Base-by-base conservation (phyloP, 1,140 invertebrate species). In the Diachasmimorpha longicaudata region DNA sequence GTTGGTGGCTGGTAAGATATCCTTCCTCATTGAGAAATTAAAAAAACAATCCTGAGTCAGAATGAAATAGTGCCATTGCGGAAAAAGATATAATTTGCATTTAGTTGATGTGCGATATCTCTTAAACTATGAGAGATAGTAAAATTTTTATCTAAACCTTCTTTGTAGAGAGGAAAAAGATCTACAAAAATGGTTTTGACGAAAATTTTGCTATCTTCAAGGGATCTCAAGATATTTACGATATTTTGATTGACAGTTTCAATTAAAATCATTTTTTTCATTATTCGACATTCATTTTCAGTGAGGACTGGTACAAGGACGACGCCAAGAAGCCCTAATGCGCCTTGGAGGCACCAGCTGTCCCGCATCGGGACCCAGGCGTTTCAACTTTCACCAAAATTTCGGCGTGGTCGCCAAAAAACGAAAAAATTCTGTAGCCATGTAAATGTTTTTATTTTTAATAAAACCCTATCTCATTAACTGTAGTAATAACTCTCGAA, bases 261-360 rank as follows among this genome's bases (percentile, higher is more conserved):
- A 31, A 31, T 31, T 31, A 3, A 3, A 31, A 31, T 14, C 13
- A 36, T 66, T 66, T 36, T 31, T 31, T 66, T 36, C 4, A 36
- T 71, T 71, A 23, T 14, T 48, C 3, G n/a, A 76, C 63, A 78
- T 81, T 78, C 75, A 81, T 82, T 91, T 92, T 67, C 89, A 95
- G 95, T 84, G 94, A 95, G 91, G 94, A 96, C 83, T 96, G 95
- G 95, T 96, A 94, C 91, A 95, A 95, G 87, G 94, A 95, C 58
- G 90, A 92, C 69, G 83, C 83, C 76, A 87, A 81, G 76, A 82
- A 88, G 79, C 71, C 81, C 31, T 81, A 79, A 68, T n/a, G 66
- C 36, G 10, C 23, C 6, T 2, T 25, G 2, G 21, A 36, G 71
- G 55, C 13, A 70, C 83, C 72, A 84, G 81, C 82, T 89, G 85